Base-by-base conservation (phyloP, 2,113 vertebrate genomes). In the Caloenas nicobarica region DNA sequence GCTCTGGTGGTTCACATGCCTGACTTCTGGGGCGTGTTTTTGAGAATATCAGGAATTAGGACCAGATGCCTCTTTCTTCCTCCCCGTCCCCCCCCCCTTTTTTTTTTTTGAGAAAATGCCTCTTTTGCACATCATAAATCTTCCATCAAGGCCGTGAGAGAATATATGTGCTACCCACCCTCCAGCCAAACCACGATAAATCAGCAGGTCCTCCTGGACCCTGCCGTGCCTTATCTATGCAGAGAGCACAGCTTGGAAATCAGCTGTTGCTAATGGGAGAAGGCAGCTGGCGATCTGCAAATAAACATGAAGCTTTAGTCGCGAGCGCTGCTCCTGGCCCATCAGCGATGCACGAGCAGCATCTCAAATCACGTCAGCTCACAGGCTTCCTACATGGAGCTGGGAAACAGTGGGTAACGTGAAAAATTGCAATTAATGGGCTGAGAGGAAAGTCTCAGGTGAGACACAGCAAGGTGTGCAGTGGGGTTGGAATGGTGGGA, bases 61-160 rank as follows among this genome's bases (percentile, higher is more conserved):
- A 94, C 77, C 84, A 95, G 93, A 82, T 95, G 91, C 24, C 16
- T 4, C 56, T 26, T 46, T 46, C 44, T 46, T 46, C 18, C 44
- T 19, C 44, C 18, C 44, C 44, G n/a, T n/a, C 6, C 44, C 4
- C 18, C 18, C 44, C 18, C 44, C 8, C 13, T n/a, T 40, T 46
- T 40, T 44, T 51, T 23, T 16, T 34, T 36, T 40, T 8, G 57
- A 80, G 40, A 73, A 91, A 65, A 23, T 58, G 36, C 58, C 54
- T 82, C 24, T 91, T 86, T 85, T 50, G 10, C 89, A 70, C 50
- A 42, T 94, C 77, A 76, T 94, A 92, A 95, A 95, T 96, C 80
- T 88, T 93, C 70, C 40, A 36, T 46, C 17, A 13, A 88, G 90
- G 65, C 83, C 36, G 3, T 94, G 93, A 93, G 92, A 93, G 83